A percentile compares a stretch with the other conserved stretches of the same genome.
These are phyloP conservation scores for Calypte anna DNA, from an alignment of 2,113 vertebrate species.

Conservation along the genomic window DNA sequence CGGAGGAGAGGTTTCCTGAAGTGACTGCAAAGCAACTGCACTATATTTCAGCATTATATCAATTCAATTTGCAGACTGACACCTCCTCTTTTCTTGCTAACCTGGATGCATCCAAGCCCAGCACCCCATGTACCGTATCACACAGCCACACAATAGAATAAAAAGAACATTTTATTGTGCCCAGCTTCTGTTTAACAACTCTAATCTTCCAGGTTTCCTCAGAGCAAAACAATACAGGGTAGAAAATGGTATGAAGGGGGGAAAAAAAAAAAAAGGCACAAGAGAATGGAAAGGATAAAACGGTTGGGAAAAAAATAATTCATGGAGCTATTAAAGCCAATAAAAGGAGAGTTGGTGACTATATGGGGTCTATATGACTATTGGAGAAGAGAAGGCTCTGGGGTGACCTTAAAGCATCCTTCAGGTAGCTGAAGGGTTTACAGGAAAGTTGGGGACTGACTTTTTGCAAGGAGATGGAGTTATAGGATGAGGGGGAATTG, in stretches of 20 bases:
- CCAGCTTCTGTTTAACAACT: conserved; percentile 2
- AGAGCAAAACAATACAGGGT: not conserved
- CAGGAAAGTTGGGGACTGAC: too few species aligned
- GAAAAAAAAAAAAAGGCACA: not conserved
- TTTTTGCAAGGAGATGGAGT: too few species aligned
- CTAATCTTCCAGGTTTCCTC: not conserved
- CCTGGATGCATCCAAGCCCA: not conserved
- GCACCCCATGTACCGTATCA: rapidly evolving
- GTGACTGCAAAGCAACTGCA: not conserved
- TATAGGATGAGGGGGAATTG: too few species aligned
- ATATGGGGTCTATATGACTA: not conserved
- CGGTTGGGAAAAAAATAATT: not conserved
- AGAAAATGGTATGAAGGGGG: not conserved
- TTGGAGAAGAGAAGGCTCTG: too few species aligned
- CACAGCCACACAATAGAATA: not conserved
- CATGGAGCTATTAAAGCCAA: not conserved
- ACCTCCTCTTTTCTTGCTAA: not conserved
- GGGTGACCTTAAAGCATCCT: too few species aligned
- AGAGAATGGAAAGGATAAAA: not conserved
- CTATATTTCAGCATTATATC: not conserved
- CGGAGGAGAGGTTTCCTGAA: not conserved
- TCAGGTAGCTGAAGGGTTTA: too few species aligned
- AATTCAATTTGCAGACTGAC: not conserved
- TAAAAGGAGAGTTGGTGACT: not conserved
- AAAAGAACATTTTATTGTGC: conserved; percentile 58